A percentile compares a stretch with the other conserved stretches of the same genome.
These are phyloP conservation scores for Lasiurus borealis DNA, from an alignment of 2,113 vertebrate genomes.

Conservation along the genomic window DNA sequence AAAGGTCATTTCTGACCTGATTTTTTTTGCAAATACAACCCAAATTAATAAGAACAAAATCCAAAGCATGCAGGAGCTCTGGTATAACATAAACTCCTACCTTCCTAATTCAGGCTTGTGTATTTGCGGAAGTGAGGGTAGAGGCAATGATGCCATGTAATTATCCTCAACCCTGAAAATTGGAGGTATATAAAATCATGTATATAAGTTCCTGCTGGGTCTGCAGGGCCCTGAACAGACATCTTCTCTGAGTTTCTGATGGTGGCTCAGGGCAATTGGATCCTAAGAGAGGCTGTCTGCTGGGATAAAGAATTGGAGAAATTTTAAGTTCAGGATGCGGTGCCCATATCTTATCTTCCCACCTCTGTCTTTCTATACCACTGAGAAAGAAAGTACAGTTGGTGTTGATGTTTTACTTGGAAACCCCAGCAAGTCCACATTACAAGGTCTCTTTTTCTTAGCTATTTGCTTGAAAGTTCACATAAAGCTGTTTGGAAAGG, in stretches of 20 bases:
- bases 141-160: neutral
- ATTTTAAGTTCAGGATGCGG: neutral
- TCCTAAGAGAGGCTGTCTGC: no score
- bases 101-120: neutral
- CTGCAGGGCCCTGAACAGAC: neutral
- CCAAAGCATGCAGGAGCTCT: neutral
- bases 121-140: neutral
- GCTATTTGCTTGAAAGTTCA: constrained; percentile 19
- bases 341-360: neutral
- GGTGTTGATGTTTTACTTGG: neutral
- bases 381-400: neutral
- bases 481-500: neutral
- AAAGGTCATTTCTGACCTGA: constrained; percentile 42
- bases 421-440: neutral
- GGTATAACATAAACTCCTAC: neutral
- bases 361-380: neutral
- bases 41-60: neutral
- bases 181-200: accelerated
- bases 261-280: neutral
- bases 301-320: neutral
- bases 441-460: neutral
- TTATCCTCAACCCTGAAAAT: neutral
- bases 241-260: neutral
- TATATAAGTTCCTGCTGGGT: neutral
- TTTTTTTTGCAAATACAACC: constrained; percentile 1